Evolutionary conservation across 2,888 invertebrate species (phyloP).

Genomic region (Drosophila suboccidentalis): DNA sequence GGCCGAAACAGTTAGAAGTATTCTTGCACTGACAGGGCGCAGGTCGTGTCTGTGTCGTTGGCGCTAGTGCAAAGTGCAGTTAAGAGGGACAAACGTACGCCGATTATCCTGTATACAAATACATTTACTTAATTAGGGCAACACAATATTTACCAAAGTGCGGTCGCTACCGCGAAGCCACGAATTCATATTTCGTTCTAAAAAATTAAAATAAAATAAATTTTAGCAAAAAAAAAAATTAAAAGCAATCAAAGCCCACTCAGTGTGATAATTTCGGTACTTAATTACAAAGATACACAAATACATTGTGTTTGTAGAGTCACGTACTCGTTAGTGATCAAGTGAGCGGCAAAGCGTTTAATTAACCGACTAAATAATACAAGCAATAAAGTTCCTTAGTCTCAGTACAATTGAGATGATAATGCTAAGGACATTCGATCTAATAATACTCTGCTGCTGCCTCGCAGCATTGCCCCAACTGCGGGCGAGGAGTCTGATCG

Average conservation of each 20-base stretch:
- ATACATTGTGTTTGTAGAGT: neutral
- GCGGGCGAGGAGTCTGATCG: conserved; percentile 37
- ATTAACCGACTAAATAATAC: conserved; percentile 19
- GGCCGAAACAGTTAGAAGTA: conserved; percentile 75
- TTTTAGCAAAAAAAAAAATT: neutral
- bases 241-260: conserved; percentile 2
- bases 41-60: conserved; percentile 67
- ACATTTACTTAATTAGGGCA: neutral
- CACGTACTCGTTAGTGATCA: conserved; percentile 19
- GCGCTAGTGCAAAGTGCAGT: conserved; percentile 40
- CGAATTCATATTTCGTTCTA: conserved; percentile 14
- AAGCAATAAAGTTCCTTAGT: conserved; percentile 35
- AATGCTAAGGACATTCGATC: conserved; percentile 19
- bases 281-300: conserved; percentile 25
- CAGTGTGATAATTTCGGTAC: conserved; percentile 38
- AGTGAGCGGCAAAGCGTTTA: conserved; percentile 27
- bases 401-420: conserved; percentile 32
- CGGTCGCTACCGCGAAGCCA: conserved; percentile 10
- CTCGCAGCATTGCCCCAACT: conserved; percentile 42
- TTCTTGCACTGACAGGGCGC: conserved; percentile 76
- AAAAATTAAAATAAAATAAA: neutral
- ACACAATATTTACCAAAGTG: conserved; percentile 4
- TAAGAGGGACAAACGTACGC: conserved; percentile 3
- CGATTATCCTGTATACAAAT: conserved; percentile 17
- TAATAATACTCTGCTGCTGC: conserved; percentile 50